phyloP scores from a whole-genome alignment of 2,113 vertebrate species.

The Murina feae region DNA sequence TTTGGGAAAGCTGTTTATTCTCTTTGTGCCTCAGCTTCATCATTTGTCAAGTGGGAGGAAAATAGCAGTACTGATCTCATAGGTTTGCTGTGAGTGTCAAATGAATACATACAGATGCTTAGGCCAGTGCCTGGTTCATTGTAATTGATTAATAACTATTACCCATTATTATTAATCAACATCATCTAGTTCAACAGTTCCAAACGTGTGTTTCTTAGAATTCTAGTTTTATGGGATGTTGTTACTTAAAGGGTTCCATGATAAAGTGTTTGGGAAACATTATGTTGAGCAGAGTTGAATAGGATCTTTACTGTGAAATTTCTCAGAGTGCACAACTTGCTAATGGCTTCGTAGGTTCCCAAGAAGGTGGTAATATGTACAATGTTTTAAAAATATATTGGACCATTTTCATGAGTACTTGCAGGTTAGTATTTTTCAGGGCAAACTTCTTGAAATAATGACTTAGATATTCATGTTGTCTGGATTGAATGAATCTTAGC shows the following conservation, averaged over 20 bases:
- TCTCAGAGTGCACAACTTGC: slow-evolving; percentile 36
- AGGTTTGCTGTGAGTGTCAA: slow-evolving; percentile 14
- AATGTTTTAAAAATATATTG: background rate
- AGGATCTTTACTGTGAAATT: background rate
- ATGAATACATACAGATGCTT: background rate
- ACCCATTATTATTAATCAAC: background rate
- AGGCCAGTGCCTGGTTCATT: background rate
- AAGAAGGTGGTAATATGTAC: background rate
- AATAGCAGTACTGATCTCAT: background rate
- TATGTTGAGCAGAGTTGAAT: background rate
- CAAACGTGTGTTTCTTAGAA: background rate
- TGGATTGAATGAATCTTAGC: background rate
- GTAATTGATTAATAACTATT: slow-evolving; percentile 30
- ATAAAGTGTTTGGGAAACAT: slow-evolving; percentile 12
- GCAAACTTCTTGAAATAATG: slow-evolving; percentile 8
- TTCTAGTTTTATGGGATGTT: slow-evolving; percentile 8
- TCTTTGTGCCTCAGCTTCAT: slow-evolving; percentile 30
- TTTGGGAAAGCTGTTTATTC: slow-evolving; percentile 14
- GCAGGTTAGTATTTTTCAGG: background rate
- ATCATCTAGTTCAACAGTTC: slow-evolving; percentile 18
- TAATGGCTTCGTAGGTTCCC: background rate
- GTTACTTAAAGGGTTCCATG: background rate
- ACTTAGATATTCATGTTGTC: slow-evolving; percentile 10
- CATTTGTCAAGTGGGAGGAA: slow-evolving; percentile 8
- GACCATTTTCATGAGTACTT: background rate